A percentile compares a stretch with the other conserved stretches of the same genome.
These are phyloP conservation scores for Torymus tubicola DNA, from an alignment of 2,888 invertebrate species.

Conservation along the genomic window DNA sequence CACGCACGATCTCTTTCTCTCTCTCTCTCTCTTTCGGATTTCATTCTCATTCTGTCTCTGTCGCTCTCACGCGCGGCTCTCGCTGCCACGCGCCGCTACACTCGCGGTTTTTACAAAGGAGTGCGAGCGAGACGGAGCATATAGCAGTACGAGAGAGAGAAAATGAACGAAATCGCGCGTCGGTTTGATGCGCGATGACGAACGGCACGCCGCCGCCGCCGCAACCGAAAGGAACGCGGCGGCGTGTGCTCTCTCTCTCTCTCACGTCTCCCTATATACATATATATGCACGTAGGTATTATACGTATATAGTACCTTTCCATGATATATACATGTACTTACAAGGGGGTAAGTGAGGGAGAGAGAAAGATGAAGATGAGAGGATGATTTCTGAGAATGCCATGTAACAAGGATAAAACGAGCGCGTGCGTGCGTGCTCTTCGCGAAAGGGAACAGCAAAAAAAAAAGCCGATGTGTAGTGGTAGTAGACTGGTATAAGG, in stretches of 20 bases:
- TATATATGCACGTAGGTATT: neutral
- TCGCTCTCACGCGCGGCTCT: conserved; percentile 18
- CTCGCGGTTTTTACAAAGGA: conserved; percentile 25
- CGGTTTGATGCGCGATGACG: conserved; percentile 30
- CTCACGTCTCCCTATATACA: neutral
- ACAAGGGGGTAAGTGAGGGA: too few relatives aligned
- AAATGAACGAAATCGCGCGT: conserved; percentile 42
- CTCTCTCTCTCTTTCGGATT: conserved; percentile 17
- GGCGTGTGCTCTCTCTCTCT: conserved; percentile 10
- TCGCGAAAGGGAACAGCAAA: too few relatives aligned
- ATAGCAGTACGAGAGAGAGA: conserved; percentile 8
- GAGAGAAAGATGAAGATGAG: too few relatives aligned
- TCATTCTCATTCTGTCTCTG: conserved; percentile 5
- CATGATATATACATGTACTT: too few relatives aligned
- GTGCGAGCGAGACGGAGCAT: neutral
- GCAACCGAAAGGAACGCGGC: neutral
- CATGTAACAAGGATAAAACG: too few relatives aligned
- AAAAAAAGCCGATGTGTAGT: too few relatives aligned
- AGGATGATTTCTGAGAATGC: too few relatives aligned
- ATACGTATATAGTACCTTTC: too few relatives aligned
- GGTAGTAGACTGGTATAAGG: too few relatives aligned
- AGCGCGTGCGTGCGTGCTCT: too few relatives aligned
- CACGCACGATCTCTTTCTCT: conserved; percentile 31
- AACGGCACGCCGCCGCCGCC: conserved; percentile 23
- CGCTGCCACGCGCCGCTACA: conserved; percentile 49